Base-by-base conservation (phyloP, 2,113 vertebrate genomes). In the Sitta europaea region DNA sequence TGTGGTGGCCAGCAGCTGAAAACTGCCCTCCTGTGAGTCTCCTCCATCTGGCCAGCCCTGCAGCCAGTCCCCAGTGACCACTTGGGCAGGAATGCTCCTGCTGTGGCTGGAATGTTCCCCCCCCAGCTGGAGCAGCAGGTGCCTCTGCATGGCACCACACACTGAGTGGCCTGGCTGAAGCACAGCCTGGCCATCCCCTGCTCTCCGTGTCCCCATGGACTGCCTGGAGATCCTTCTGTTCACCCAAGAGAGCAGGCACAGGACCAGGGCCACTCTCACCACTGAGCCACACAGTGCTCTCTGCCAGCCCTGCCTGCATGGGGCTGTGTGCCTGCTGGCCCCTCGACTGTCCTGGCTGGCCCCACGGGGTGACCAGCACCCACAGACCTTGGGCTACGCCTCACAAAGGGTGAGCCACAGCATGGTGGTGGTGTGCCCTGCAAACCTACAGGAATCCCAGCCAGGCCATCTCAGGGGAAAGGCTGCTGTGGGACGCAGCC, bases 131-230 rank as follows among this genome's bases (percentile, higher is more conserved):
- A 33, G 23, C 71, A 83, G 83, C 38, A 62, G 3, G 1, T 59
- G 55, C 25, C 67, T 42, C 71, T 3, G 3, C 47, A 2, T 0
- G 8, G 89, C 65, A n/a, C 58, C 0, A 0, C 21, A 35, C 3
- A 1, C 38, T 0, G 0, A 50, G 53, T 22, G 50, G 48, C 42
- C n/a, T 0, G 0, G 38, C 66, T 42, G 50, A 43, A 47, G 43
- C 72, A 68, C 14, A 58, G n/a, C 89, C 42, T 11, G 19, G 50
- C 43, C 0, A 0, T 54, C 62, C 38, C 10, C 51, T 75, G 47
- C 33, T 33, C 74, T 40, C 2, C 0, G 0, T 17, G 43, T 47
- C 55, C 51, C 53, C 42, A 0, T 1, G 67, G 27, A 5, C 35
- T 38, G 42, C 31, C 63, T 61, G n/a, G 40, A 73, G 28, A 25